A percentile compares a stretch with the other conserved stretches of the same genome.
These are phyloP conservation scores for Diadema setosum DNA, from an alignment of 35 echinoderm and acorn worm genomes.

Conservation along the genomic window DNA sequence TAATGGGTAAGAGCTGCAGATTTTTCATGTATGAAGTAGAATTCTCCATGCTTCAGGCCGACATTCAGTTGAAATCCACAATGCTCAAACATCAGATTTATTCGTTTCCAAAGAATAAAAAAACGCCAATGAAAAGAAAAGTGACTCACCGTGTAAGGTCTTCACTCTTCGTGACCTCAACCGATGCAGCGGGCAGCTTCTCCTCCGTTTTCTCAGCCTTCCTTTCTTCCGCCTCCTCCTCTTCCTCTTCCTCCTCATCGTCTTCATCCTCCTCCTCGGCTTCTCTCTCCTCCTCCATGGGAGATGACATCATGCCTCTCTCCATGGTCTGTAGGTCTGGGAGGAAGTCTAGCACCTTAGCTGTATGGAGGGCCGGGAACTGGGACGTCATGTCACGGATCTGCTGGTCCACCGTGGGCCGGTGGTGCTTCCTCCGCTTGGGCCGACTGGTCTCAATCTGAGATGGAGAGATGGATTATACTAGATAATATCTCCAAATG, in stretches of 20 bases:
- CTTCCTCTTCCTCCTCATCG: neutral
- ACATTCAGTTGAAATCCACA: too few relatives aligned
- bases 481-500: too few relatives aligned
- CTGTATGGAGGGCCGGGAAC: conserved; percentile 67
- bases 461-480: neutral
- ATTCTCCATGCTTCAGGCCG: too few relatives aligned
- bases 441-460: conserved; percentile 97
- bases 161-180: neutral
- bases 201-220: neutral
- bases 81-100: too few relatives aligned
- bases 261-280: neutral
- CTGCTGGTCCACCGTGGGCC: conserved; percentile 58
- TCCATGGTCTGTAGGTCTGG: conserved; percentile 72
- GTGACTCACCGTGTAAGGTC: conserved; percentile 18
- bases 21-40: too few relatives aligned
- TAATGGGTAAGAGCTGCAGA: too few relatives aligned
- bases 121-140: neutral
- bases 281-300: neutral
- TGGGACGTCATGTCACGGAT: conserved; percentile 81
- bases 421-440: conserved; percentile 55
- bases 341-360: conserved; percentile 79
- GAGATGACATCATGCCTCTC: neutral
- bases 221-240: neutral
- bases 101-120: too few relatives aligned
- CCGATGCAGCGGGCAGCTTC: neutral